These are phyloP conservation scores for Caenorhabditis parvicauda DNA, from an alignment of 2,888 invertebrate genomes.

Conservation along the genomic window DNA sequence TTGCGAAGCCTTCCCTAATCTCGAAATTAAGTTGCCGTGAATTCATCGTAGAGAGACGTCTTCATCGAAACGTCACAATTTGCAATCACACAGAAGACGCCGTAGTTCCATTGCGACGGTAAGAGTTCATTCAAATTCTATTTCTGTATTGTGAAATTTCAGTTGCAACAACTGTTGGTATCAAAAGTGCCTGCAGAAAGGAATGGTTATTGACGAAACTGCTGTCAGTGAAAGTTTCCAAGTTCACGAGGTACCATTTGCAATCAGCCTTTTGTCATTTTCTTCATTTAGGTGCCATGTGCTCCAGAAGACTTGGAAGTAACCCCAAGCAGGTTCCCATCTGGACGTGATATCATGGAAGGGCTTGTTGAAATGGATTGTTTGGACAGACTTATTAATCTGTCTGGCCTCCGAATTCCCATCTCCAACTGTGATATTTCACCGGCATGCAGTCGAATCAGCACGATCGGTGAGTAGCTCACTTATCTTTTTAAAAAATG, in stretches of 20 bases:
- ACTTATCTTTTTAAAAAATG: neutral
- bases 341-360: conserved; percentile 21
- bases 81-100: no score
- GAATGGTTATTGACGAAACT: conserved; percentile 58
- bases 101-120: no score
- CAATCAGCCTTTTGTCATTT: neutral
- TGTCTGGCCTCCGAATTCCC: conserved; percentile 71
- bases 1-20: no score
- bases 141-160: no score
- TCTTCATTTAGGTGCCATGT: no score
- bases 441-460: conserved; percentile 66
- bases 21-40: no score
- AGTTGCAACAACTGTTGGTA: conserved; percentile 99
- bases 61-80: no score
- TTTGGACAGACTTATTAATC: conserved; percentile 90
- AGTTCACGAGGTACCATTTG: neutral
- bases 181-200: conserved; percentile 74
- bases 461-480: conserved; percentile 43
- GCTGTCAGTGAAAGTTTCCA: conserved; percentile 17
- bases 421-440: conserved; percentile 80
- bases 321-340: no score
- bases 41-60: no score
- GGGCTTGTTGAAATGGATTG: conserved; percentile 91
- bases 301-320: no score
- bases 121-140: no score